Conservation (phyloP, 2,113 vertebrate genomes). For the Epinephelus fuscoguttatus region DNA sequence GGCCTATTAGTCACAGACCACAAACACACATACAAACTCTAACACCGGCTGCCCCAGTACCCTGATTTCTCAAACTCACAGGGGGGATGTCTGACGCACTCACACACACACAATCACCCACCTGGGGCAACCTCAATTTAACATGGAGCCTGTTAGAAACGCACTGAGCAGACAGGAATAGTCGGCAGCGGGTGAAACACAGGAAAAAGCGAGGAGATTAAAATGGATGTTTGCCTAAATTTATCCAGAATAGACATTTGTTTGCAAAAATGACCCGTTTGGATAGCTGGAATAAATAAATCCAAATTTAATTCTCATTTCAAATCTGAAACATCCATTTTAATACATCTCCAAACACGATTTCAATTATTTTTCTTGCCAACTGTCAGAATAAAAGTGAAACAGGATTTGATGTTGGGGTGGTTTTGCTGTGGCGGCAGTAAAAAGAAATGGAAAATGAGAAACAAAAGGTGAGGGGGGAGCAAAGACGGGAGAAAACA, state of each 20-base stretch:
- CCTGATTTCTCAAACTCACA: conserved; percentile 72
- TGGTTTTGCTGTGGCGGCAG: background rate
- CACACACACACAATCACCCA: conserved; percentile 50
- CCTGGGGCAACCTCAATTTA: conserved; percentile 53
- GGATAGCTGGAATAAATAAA: too few relatives aligned
- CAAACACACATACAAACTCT: conserved; percentile 55
- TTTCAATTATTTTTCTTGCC: background rate
- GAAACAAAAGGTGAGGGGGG: background rate
- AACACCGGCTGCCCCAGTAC: conserved; percentile 76
- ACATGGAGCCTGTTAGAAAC: conserved; percentile 45
- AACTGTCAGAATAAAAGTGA: background rate
- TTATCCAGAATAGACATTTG: background rate
- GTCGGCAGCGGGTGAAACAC: background rate
- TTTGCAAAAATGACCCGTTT: background rate
- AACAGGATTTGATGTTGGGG: background rate
- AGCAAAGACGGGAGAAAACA: conserved; percentile 19
- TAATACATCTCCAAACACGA: background rate
- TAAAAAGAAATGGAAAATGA: background rate
- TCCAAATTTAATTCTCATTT: background rate
- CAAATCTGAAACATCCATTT: background rate
- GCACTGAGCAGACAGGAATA: conserved; percentile 31
- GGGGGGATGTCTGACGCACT: conserved; percentile 51
- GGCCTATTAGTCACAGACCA: conserved; percentile 64
- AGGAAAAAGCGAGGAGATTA: conserved; percentile 11
- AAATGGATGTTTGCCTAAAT: conserved; percentile 13